Evolutionary conservation across 2,888 invertebrate genomes (phyloP), one percentile per base, ranked within the genome.

Genomic region (Graphium colonna): DNA sequence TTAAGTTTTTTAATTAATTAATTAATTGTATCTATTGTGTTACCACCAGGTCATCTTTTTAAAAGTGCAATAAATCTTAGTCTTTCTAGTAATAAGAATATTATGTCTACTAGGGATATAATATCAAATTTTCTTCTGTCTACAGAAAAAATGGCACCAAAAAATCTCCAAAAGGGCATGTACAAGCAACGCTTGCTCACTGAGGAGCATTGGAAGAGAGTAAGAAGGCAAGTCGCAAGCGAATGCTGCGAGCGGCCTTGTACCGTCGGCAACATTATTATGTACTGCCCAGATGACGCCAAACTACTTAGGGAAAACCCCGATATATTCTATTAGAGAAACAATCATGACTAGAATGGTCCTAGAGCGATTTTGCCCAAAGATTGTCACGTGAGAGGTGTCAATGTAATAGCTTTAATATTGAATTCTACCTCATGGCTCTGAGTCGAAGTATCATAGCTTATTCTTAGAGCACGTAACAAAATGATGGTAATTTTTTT

Each of bases 201-300:
- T 5, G 69, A 68, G 36, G 64, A 69, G 26, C 68, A 65, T 0
- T 77, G 77, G 78, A 64, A 67, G 28, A 76, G 87, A 33, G 69
- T 79, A 42, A 73, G 79, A 8, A 63, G 86, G 40, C 84, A 85
- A 56, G 77, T 87, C 0, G 85, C 82, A 1, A 69, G 62, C 2
- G 80, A 87, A 48, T 87, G 87, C 60, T 87, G 87, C 52, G 70
- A 78, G 5, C 63, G 62, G 0, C 62, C 84, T 0, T 87, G 87
- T 56, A 82, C 79, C 0, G 74, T 87, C 1, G 76, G 69, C 3
- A 77, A 79, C 52, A 71, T 87, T 54, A 79, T 86, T 38, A 67
- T 64, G 68, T 87, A 87, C 63, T 87, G 87, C 41, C 79, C 83
- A 0, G 67, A 75, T 9, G 77, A 82, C 44, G 74, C 83, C 0